Evolutionary conservation across 2,888 invertebrate species (phyloP), one percentile per base, ranked within the genome.

Genomic region (Cephus pulcher): DNA sequence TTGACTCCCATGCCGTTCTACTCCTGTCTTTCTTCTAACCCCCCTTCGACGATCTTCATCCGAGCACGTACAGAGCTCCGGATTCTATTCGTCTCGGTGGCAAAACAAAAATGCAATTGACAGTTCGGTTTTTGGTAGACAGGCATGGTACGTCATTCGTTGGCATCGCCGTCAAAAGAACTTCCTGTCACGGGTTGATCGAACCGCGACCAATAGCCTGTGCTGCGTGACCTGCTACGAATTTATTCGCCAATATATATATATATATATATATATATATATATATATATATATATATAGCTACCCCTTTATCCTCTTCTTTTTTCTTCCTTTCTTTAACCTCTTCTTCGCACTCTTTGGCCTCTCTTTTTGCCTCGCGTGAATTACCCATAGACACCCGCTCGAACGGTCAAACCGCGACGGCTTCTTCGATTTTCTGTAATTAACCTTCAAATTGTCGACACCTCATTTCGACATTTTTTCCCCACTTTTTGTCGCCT

Each of bases 21-120:
- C 56, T 23, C 2, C 84, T 40, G 77, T 76, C 81, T 76, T 81
- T 81, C 82, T 80, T 80, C 77, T 78, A 75, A 75, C 73, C 73
- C 83, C 84, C 86, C 83, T 84, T 84, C 86, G 85, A 87, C 87
- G 88, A 88, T 89, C 88, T 86, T 86, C 88, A 88, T 86, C 85
- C 77, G 84, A 83, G 84, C 84, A 82, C 80, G 84, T 83, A 84
- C 81, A 83, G 80, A 80, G 33, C 78, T 76, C 74, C 76, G 34
- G 76, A 73, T 32, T 73, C 32, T 34, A 69, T 34, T 74, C 40
- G 76, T 75, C 78, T 69, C 73, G 35, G 34, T 69, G 69, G 69
- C 34, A 56, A 33, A 71, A 33, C 69, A 82, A 81, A 77, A 82
- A 80, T 82, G 76, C 73, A 73, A 76, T 79, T 82, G 82, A 82